Percentiles rank a stretch among this genome's conserved stretches.
phyloP scores from a whole-genome alignment of 2,797 vertebrate species.

The Platalea minor region DNA sequence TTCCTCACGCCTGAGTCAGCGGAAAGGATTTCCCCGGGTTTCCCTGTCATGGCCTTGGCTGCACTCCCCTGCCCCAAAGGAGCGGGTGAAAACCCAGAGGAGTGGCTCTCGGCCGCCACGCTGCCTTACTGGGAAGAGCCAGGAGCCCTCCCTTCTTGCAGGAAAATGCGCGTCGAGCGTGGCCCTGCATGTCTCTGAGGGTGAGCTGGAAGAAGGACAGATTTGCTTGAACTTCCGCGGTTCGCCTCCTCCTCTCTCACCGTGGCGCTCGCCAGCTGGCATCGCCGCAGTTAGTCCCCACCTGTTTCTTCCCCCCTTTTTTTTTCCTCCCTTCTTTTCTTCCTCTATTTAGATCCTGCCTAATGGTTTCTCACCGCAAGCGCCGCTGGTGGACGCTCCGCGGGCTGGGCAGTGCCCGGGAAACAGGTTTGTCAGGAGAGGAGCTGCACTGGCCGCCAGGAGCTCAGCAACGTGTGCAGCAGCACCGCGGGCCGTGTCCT shows the following conservation, averaged over 20 bases:
- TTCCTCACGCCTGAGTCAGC: neutral
- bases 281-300: neutral
- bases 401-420: neutral
- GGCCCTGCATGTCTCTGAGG: rapidly evolving
- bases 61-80: neutral
- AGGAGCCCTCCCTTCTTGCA: neutral
- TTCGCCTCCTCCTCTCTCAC: neutral
- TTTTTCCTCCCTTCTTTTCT: neutral
- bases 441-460: neutral
- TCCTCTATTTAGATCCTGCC: neutral
- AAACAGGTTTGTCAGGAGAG: neutral
- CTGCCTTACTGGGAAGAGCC: neutral
- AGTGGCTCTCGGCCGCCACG: neutral
- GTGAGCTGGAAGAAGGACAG: neutral
- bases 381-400: rapidly evolving
- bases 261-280: rapidly evolving
- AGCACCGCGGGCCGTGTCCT: rapidly evolving
- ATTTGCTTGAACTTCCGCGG: neutral
- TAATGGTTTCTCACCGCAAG: neutral
- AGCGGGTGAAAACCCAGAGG: neutral
- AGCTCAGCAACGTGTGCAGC: rapidly evolving
- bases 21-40: neutral
- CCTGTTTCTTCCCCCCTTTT: neutral
- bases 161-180: rapidly evolving
- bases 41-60: neutral